Conservation (phyloP, 1,140 invertebrate genomes). For the Pararge aegeria region DNA sequence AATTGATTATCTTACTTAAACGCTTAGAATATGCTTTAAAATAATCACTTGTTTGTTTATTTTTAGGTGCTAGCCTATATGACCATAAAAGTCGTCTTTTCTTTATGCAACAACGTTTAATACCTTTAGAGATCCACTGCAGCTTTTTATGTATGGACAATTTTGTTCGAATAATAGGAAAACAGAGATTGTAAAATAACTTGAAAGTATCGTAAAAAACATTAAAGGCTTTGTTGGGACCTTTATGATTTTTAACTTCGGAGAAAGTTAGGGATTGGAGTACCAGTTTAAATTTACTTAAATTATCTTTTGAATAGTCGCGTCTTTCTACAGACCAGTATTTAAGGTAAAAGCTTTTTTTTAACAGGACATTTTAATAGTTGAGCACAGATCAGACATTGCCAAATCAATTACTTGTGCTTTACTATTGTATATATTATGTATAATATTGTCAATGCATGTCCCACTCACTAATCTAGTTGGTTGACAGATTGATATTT, state of each 20-base stretch:
- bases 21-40: background rate
- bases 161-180: background rate
- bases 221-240: background rate
- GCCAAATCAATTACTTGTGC: no score
- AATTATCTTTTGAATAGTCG: background rate
- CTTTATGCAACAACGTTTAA: constrained; percentile 9
- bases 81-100: constrained; percentile 4
- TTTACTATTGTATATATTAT: no score
- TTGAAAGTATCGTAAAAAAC: background rate
- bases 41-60: background rate
- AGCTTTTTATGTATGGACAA: background rate
- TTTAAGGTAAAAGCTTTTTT: background rate
- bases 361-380: no score
- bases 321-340: background rate
- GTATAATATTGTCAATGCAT: no score
- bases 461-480: no score
- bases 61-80: background rate
- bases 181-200: background rate
- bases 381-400: no score
- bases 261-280: background rate
- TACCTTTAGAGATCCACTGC: constrained; percentile 4
- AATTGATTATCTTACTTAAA: background rate
- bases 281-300: background rate
- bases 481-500: no score
- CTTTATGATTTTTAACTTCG: background rate